Evolutionary conservation across 1,140 invertebrate species (phyloP).

Genomic region (Ridgeia piscesae): DNA sequence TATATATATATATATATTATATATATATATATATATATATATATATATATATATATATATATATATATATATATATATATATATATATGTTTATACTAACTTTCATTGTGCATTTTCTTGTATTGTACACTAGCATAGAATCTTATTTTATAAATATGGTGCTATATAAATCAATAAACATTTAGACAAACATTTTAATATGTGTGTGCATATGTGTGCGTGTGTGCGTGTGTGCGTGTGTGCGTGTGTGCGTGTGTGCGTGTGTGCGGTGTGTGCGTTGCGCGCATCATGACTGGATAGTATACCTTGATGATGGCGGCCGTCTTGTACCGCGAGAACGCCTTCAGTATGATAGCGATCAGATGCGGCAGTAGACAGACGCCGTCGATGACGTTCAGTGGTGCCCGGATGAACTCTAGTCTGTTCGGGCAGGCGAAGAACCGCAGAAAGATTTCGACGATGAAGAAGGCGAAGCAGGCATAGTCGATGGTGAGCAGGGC

Average conservation of each 20-base stretch:
- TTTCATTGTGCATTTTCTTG: no score
- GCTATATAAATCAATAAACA: no score
- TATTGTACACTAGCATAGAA: no score
- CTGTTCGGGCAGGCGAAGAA: conserved; percentile 34
- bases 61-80: no score
- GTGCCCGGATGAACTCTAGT: conserved; percentile 37
- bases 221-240: conserved; percentile 1
- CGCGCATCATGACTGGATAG: background rate
- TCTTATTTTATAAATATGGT: no score
- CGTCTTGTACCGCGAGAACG: conserved; percentile 37
- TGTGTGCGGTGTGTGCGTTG: background rate
- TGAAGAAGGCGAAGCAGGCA: conserved; percentile 49
- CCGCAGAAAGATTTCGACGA: conserved; percentile 47
- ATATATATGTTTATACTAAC: no score
- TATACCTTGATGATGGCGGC: conserved; percentile 15
- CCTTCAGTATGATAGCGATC: conserved; percentile 46
- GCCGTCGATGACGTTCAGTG: conserved; percentile 52
- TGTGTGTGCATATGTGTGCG: background rate
- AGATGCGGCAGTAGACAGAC: conserved; percentile 53
- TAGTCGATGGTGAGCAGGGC: conserved; percentile 48
- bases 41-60: no score
- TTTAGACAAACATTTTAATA: background rate
- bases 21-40: no score
- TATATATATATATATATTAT: no score
- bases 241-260: background rate